phyloP scores from a whole-genome alignment of 2,113 vertebrate genomes.

The Pithys albifrons region DNA sequence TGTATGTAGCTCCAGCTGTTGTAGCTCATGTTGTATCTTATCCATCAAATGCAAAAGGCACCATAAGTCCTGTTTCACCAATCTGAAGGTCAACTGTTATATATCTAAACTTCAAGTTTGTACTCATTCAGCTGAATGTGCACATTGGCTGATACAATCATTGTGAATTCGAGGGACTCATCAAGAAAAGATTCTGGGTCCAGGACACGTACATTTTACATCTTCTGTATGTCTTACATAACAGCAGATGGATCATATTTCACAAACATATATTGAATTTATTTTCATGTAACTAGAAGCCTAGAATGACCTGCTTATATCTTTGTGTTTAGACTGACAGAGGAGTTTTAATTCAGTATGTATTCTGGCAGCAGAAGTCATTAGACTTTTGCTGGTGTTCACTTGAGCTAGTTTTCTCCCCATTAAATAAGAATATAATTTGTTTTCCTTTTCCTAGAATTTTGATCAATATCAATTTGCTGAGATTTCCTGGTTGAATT shows the following conservation, averaged over 20 bases:
- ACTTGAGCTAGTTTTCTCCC: not conserved
- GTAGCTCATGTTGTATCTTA: not conserved
- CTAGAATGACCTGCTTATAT: not conserved
- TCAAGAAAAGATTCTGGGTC: not conserved
- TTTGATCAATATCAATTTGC: slow-evolving; percentile 14
- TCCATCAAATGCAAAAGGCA: not conserved
- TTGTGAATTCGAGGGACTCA: not conserved
- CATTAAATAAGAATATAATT: not conserved
- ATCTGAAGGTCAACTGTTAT: not conserved
- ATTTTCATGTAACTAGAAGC: not conserved
- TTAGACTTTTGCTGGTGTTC: not conserved
- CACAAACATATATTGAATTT: rapidly evolving
- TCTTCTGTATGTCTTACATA: not conserved
- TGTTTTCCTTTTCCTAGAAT: not conserved
- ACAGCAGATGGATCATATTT: not conserved
- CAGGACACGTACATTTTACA: not conserved
- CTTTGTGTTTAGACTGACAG: not conserved
- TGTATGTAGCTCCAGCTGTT: not conserved
- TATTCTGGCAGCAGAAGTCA: not conserved
- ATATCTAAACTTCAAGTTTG: not conserved
- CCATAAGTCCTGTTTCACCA: not conserved
- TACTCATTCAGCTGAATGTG: not conserved
- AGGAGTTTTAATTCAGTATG: not conserved
- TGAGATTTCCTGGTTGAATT: slow-evolving; percentile 30
- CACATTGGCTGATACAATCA: not conserved